Conservation (phyloP, 2,113 vertebrate species). For the Dipodomys stephensi region DNA sequence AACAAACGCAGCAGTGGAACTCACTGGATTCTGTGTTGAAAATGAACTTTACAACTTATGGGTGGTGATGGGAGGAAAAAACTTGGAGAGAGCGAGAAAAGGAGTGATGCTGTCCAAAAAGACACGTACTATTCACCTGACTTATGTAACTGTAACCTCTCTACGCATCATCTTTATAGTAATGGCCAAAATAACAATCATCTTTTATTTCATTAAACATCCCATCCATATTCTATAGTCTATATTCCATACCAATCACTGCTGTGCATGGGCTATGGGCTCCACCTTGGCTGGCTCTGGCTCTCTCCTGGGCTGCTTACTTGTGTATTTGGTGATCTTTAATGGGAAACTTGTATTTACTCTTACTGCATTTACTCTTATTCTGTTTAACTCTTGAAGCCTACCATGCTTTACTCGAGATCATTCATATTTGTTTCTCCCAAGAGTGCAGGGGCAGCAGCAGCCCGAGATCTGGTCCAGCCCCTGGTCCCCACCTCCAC, state of each 20-base stretch:
- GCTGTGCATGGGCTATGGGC: not conserved
- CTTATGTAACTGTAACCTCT: too few relatives aligned
- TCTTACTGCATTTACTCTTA: not conserved
- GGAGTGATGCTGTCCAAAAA: too few relatives aligned
- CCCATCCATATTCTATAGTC: not conserved
- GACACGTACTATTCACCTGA: too few relatives aligned
- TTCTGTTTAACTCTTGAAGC: not conserved
- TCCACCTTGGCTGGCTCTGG: not conserved
- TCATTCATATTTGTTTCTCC: not conserved
- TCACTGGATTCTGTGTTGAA: too few relatives aligned
- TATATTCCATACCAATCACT: not conserved
- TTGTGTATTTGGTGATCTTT: slow-evolving; percentile 3
- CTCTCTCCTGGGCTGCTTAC: not conserved
- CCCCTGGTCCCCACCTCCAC: too few relatives aligned
- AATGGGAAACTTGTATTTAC: not conserved
- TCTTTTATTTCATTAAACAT: slow-evolving; percentile 16
- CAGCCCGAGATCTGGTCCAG: not conserved
- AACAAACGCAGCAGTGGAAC: too few relatives aligned
- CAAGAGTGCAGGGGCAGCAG: not conserved
- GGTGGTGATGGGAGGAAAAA: too few relatives aligned
- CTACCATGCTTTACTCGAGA: not conserved
- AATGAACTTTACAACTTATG: too few relatives aligned
- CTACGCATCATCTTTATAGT: too few relatives aligned
- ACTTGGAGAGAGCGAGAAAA: too few relatives aligned
- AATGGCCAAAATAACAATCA: not conserved